Percentiles rank a stretch among this genome's conserved stretches.
These are phyloP conservation scores for Parapristionchus giblindavisi DNA, from an alignment of 2,888 invertebrate species.

Conservation along the genomic window DNA sequence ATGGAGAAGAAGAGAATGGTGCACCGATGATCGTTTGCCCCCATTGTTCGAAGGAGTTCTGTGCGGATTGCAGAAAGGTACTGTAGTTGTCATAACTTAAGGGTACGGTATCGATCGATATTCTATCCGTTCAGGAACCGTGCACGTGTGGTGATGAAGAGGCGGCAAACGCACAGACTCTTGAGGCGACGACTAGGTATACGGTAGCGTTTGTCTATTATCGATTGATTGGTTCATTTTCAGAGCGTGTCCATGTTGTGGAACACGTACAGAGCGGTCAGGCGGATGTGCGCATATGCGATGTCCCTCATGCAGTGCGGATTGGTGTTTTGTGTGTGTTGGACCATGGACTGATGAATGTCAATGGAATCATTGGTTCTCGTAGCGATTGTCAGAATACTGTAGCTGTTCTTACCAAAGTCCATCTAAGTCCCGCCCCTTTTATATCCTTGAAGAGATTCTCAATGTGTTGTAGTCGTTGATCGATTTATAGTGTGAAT, in stretches of 20 bases:
- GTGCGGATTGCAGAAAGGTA: slow-evolving; percentile 10
- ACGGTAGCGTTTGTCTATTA: not conserved
- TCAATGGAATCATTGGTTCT: slow-evolving; percentile 68
- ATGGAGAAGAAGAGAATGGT: not conserved
- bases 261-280: slow-evolving; percentile 56
- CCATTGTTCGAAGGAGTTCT: not conserved
- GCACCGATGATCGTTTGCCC: slow-evolving; percentile 10
- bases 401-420: too few species aligned
- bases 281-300: slow-evolving; percentile 67
- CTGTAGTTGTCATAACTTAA: not conserved
- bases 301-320: slow-evolving; percentile 57
- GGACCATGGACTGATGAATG: slow-evolving; percentile 60
- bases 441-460: too few species aligned
- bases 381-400: too few species aligned
- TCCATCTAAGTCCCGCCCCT: too few species aligned
- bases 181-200: slow-evolving; percentile 30
- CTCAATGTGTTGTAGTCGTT: too few species aligned
- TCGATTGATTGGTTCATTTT: not conserved
- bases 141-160: slow-evolving; percentile 24
- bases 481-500: too few species aligned
- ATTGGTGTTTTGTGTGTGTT: slow-evolving; percentile 63
- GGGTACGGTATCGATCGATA: not conserved
- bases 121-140: not conserved
- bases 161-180: not conserved
- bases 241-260: slow-evolving; percentile 60